Percentiles rank a stretch among this genome's conserved stretches.
phyloP scores from a whole-genome alignment of 2,797 vertebrate species.

The Malurus leucopterus region DNA sequence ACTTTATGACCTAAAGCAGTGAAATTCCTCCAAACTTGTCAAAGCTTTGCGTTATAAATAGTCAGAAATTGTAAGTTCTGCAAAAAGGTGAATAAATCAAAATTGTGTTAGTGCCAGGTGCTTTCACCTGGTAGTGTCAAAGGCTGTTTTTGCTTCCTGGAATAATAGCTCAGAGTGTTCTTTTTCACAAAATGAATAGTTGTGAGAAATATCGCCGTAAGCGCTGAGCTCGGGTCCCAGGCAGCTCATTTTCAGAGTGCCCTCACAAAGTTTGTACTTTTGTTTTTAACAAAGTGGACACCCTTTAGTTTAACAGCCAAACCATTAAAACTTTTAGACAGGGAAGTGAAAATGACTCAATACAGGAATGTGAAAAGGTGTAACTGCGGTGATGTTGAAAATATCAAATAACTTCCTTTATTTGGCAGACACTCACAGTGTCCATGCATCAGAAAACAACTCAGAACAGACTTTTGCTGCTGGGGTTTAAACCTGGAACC shows the following conservation, averaged over 20 bases:
- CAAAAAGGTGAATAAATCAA: neutral
- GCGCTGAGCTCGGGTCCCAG: neutral
- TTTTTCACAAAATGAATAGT: conserved; percentile 1
- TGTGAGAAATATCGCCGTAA: neutral
- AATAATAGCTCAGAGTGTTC: neutral
- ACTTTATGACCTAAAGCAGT: neutral
- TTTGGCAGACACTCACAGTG: neutral
- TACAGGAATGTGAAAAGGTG: neutral
- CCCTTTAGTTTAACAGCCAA: neutral
- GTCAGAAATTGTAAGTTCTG: neutral
- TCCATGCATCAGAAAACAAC: neutral
- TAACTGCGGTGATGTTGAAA: neutral
- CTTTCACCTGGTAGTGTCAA: neutral
- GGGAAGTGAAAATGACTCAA: neutral
- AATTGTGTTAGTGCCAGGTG: neutral
- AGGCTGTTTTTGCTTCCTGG: neutral
- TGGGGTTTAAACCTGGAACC: neutral
- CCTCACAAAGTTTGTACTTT: neutral
- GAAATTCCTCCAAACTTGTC: neutral
- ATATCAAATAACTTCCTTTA: neutral
- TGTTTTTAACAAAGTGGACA: neutral
- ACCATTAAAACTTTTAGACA: neutral
- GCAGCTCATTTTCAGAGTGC: neutral
- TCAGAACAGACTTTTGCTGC: neutral
- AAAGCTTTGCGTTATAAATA: neutral